A percentile compares a stretch with the other conserved stretches of the same genome.
phyloP scores from a whole-genome alignment of 2,888 invertebrate genomes.

The Pseudococcus jackbeardsleyi region DNA sequence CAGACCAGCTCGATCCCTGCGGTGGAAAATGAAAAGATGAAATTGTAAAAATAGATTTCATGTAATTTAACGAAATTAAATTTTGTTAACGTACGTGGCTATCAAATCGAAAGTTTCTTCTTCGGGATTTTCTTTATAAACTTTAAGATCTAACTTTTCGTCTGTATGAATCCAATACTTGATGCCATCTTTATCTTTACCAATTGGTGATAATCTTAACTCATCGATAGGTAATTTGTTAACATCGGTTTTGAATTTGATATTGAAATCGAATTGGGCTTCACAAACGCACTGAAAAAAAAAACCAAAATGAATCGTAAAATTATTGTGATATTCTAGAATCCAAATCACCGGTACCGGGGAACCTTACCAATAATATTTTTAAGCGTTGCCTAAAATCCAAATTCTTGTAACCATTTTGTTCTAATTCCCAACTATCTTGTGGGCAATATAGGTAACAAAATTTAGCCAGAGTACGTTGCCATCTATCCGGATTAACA shows the following conservation, averaged over 20 bases:
- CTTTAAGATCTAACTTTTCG: constrained; percentile 87
- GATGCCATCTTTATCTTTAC: constrained; percentile 90
- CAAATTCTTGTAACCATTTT: constrained; percentile 95
- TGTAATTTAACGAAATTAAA: not conserved
- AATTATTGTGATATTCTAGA: not conserved
- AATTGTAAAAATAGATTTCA: not conserved
- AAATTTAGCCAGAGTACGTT: constrained; percentile 88
- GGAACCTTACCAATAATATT: constrained; percentile 73
- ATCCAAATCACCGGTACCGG: not conserved
- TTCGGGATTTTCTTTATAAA: constrained; percentile 96
- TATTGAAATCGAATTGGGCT: constrained; percentile 94
- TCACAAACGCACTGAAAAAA: constrained; percentile 76
- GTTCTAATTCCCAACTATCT: constrained; percentile 96
- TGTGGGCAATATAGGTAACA: constrained; percentile 90
- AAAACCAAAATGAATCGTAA: not conserved
- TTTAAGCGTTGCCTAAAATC: constrained; percentile 89
- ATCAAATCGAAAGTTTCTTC: constrained; percentile 96
- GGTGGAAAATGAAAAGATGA: not conserved
- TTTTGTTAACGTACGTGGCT: constrained; percentile 77
- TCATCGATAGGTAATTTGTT: constrained; percentile 84
- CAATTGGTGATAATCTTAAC: constrained; percentile 89
- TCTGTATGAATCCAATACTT: constrained; percentile 96
- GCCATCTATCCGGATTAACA: constrained; percentile 90
- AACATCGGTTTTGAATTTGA: constrained; percentile 91
- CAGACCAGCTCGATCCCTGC: constrained; percentile 85